Evolutionary conservation across 2,113 vertebrate species (phyloP), one percentile per base, ranked within the genome.

Genomic region (Microtus montanus): DNA sequence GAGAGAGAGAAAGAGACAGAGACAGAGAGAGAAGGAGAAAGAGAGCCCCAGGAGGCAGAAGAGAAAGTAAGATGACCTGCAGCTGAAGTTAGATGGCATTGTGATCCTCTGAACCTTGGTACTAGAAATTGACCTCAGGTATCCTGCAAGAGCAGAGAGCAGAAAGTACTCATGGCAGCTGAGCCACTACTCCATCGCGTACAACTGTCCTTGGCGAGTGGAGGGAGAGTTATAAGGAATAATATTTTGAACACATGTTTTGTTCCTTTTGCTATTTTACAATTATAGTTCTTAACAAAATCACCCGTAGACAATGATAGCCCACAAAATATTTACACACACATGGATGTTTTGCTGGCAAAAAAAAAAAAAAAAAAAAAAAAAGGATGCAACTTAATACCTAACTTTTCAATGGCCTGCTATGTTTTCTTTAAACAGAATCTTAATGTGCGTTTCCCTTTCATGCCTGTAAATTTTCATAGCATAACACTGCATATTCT

Each of bases 391-490:
- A 87, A 87, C 49, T 92, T 96, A 94, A 89, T 74, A 58, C 61
- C 15, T 82, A 83, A 93, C 11, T 94, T 95, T 95, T 93, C 79
- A 66, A 13, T 52, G 63, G 26, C 35, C 10, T 71, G 1, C 41
- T 82, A 28, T 90, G 24, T 83, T 84, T 90, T n/a, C 7, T 91
- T 91, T 84, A 92, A 85, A 92, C 33, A 71, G 33, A 71, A 19
- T 58, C 54, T 90, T 94, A 96, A 88, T 82, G 54, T 73, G 20
- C 77, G 35, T 30, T 91, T 93, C 85, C 28, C 15, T 95, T 94
- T 93, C 92, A 85, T 88, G 30, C 22, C 66, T 84, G 20, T 90
- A 85, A 87, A 93, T 93, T 94, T 92, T 54, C 41, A 82, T 66
- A 93, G 78, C 35, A 2, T 33, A 94, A 86, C 78, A 10, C n/a